Percentiles rank a stretch among this genome's conserved stretches.
Conservation (phyloP, 2,888 invertebrate genomes). For the Junonia oenone region DNA sequence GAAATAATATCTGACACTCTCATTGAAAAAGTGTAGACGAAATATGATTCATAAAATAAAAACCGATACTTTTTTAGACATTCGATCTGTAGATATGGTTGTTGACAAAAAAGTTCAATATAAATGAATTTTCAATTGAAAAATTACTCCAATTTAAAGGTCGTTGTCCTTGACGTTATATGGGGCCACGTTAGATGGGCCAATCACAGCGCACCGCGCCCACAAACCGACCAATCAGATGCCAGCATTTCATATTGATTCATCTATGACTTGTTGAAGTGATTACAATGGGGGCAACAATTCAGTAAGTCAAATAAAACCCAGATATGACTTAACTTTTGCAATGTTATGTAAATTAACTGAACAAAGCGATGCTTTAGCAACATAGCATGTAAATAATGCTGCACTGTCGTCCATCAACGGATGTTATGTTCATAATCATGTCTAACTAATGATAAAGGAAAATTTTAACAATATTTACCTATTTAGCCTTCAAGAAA, state of each 20-base stretch:
- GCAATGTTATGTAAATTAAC: not conserved
- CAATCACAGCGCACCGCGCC: conserved; percentile 51
- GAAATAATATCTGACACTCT: no score
- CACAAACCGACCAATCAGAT: conserved; percentile 48
- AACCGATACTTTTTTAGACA: conserved; percentile 1
- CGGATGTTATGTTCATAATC: not conserved
- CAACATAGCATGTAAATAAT: not conserved
- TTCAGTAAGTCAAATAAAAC: not conserved
- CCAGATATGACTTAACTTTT: not conserved
- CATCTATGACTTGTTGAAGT: conserved; percentile 33
- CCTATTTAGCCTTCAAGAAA: no score
- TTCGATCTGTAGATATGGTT: conserved; percentile 21
- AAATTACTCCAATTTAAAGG: conserved; percentile 60
- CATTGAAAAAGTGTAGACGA: not conserved
- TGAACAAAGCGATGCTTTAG: not conserved
- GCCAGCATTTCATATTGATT: conserved; percentile 45
- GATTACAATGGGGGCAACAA: not conserved
- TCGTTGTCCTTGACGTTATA: conserved; percentile 58
- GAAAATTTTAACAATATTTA: not conserved
- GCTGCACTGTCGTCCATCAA: not conserved
- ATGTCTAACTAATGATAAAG: not conserved
- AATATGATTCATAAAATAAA: not conserved
- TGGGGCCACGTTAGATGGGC: conserved; percentile 36
- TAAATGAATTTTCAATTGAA: conserved; percentile 51
- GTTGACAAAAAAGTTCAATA: conserved; percentile 32